Percentiles rank a stretch among this genome's conserved stretches.
These are phyloP conservation scores for Heteropelma amictum DNA, from an alignment of 2,888 invertebrate genomes.

Conservation along the genomic window DNA sequence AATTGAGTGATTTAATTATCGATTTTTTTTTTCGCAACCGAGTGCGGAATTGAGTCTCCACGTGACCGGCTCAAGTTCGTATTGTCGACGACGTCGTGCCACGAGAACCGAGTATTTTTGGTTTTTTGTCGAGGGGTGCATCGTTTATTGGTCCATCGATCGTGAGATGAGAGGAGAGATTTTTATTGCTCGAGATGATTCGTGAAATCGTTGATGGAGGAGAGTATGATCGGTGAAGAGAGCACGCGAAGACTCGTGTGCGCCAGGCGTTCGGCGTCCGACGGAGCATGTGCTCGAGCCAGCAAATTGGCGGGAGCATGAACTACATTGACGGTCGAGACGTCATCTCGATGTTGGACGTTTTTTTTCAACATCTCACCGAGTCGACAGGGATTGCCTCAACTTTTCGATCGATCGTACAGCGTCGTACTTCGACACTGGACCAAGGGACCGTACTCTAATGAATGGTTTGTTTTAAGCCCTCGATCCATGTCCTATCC, in stretches of 20 bases:
- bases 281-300: slow-evolving; percentile 64
- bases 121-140: too few relatives aligned
- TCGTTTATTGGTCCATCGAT: neutral
- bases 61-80: too few relatives aligned
- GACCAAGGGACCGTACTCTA: too few relatives aligned
- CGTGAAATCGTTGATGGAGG: neutral
- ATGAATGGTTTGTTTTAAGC: too few relatives aligned
- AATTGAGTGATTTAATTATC: too few relatives aligned
- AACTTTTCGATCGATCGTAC: neutral
- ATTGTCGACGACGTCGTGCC: too few relatives aligned
- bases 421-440: neutral
- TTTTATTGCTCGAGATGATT: neutral
- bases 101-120: too few relatives aligned
- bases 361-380: neutral
- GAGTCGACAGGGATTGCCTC: neutral
- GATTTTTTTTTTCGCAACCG: too few relatives aligned
- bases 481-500: neutral
- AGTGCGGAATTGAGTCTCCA: too few relatives aligned
- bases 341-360: slow-evolving; percentile 6
- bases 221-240: neutral
- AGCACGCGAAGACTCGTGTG: slow-evolving; percentile 2
- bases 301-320: slow-evolving; percentile 69
- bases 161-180: neutral
- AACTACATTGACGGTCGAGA: slow-evolving; percentile 23
- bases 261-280: slow-evolving; percentile 48